phyloP scores from a whole-genome alignment of 2,113 vertebrate species.

The Dasyprocta punctata region DNA sequence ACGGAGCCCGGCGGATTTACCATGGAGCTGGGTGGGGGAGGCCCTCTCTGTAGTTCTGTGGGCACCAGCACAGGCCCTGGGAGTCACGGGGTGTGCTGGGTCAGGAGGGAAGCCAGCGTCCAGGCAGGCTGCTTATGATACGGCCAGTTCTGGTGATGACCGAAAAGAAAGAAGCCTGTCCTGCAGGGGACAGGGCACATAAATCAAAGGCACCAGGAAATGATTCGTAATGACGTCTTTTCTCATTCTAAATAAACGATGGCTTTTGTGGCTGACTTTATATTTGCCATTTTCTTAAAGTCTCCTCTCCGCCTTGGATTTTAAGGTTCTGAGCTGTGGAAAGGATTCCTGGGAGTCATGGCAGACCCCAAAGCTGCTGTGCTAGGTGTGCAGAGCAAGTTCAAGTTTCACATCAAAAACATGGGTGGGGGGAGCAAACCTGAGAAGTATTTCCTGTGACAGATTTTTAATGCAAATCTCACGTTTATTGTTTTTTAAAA shows the following conservation, averaged over 20 bases:
- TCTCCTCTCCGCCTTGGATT: neutral
- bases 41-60: neutral
- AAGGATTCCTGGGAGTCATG: neutral
- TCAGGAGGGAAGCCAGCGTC: neutral
- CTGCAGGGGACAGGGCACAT: neutral
- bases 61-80: neutral
- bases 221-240: neutral
- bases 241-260: neutral
- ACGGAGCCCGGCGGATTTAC: neutral
- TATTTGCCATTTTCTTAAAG: constrained; percentile 14
- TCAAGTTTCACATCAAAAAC: constrained; percentile 47
- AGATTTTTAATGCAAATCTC: neutral
- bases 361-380: neutral
- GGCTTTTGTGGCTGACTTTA: neutral
- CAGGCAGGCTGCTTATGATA: neutral
- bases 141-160: neutral
- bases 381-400: neutral
- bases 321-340: neutral
- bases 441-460: neutral
- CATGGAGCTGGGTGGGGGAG: neutral
- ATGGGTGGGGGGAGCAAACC: neutral
- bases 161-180: neutral
- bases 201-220: neutral
- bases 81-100: neutral
- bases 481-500: neutral